Evolutionary conservation across 1,140 invertebrate genomes (phyloP).

Genomic region (Acyrthosiphon pisum): DNA sequence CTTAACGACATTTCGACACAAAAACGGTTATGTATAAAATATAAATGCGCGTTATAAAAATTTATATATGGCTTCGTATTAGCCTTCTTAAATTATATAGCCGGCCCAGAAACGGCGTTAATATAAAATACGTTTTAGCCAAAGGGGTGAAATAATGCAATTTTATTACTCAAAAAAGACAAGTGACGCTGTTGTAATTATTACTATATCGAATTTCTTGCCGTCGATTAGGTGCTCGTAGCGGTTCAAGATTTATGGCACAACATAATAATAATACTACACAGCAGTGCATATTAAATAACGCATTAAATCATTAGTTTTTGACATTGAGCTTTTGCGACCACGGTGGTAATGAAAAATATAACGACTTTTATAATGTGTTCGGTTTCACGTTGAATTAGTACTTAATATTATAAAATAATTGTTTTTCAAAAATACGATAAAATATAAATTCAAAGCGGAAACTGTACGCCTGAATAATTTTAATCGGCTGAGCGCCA

Average conservation of each 20-base stretch:
- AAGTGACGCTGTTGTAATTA: neutral
- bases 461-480: neutral
- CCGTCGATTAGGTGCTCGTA: neutral
- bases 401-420: neutral
- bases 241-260: conserved; percentile 1
- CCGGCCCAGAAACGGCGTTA: neutral
- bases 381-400: neutral
- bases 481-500: neutral
- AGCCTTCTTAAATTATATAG: neutral
- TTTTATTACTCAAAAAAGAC: neutral
- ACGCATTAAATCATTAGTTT: conserved; percentile 13
- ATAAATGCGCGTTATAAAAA: neutral
- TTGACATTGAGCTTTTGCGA: neutral
- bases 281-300: neutral
- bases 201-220: neutral
- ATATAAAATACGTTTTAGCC: neutral
- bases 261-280: neutral
- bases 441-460: neutral
- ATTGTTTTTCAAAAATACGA: neutral
- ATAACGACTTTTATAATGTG: neutral
- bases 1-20: neutral
- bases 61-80: neutral
- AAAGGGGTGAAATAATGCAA: neutral
- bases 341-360: neutral
- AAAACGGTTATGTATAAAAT: neutral